phyloP scores from a whole-genome alignment of 1,140 invertebrate genomes.

The Panagrolaimus sp. region DNA sequence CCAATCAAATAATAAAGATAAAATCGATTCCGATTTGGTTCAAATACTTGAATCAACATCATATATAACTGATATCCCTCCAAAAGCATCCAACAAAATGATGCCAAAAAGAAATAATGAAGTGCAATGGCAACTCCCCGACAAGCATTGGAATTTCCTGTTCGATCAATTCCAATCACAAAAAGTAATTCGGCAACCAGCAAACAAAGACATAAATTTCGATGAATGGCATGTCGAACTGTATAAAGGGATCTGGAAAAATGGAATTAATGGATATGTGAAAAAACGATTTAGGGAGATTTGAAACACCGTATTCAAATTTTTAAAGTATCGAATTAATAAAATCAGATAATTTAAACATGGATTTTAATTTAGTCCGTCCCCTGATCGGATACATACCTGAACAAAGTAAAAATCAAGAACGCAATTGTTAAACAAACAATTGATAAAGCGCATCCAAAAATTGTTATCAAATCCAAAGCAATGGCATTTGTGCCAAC shows the following conservation, averaged over 20 bases:
- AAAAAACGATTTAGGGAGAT: no score
- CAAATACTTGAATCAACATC: constrained; percentile 88
- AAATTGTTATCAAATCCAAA: constrained; percentile 44
- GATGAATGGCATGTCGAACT: constrained; percentile 85
- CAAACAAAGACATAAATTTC: constrained; percentile 84
- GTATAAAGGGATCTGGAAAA: constrained; percentile 8
- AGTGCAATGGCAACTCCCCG: constrained; percentile 80
- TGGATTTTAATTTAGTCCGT: no score
- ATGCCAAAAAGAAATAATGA: constrained; percentile 88
- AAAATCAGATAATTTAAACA: no score
- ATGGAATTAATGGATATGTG: no score
- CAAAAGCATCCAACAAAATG: constrained; percentile 87
- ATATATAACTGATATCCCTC: constrained; percentile 86
- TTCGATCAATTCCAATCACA: constrained; percentile 80
- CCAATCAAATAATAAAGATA: constrained; percentile 38
- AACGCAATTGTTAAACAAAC: constrained; percentile 35
- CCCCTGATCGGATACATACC: no score
- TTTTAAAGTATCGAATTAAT: no score
- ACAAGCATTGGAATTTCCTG: constrained; percentile 75
- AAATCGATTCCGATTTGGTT: constrained; percentile 71
- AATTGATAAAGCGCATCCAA: constrained; percentile 48
- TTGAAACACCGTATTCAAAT: no score
- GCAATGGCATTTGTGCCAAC: constrained; percentile 27
- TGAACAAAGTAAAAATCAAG: constrained; percentile 28
- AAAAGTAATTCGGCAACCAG: constrained; percentile 86